phyloP scores from a whole-genome alignment of 2,888 invertebrate species.

The Bugula neritina region DNA sequence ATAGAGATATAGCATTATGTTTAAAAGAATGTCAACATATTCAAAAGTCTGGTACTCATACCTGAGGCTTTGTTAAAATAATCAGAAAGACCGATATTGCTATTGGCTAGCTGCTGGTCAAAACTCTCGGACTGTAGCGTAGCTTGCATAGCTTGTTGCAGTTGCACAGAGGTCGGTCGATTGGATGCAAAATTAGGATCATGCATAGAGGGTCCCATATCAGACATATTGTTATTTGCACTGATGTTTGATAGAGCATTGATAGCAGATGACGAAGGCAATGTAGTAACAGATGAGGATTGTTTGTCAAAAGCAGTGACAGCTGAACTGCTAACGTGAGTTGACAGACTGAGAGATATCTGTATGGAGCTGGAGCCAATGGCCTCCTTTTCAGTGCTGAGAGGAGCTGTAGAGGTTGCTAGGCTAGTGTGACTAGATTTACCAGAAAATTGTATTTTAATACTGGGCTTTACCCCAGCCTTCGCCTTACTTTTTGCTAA shows the following conservation, averaged over 20 bases:
- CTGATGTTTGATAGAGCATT: neutral
- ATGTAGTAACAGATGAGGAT: neutral
- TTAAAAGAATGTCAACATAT: no score
- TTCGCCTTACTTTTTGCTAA: slow-evolving; percentile 12
- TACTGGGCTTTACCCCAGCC: neutral
- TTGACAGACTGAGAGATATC: neutral
- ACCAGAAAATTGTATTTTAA: neutral
- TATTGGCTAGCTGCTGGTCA: no score
- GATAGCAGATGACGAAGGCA: neutral
- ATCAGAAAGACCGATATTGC: no score
- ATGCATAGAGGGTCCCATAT: neutral
- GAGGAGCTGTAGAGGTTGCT: neutral
- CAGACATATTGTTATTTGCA: neutral
- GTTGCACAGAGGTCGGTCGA: neutral
- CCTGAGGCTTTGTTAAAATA: no score
- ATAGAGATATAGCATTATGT: no score
- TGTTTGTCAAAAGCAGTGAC: neutral
- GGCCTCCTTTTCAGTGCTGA: neutral
- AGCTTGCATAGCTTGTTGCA: slow-evolving; percentile 7
- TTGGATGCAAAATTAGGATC: neutral
- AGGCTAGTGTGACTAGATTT: neutral
- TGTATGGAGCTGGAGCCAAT: neutral
- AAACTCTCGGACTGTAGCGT: neutral
- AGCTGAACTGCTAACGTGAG: neutral
- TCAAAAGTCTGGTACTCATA: no score